These are phyloP conservation scores for Trilocha varians DNA, from an alignment of 2,888 invertebrate genomes.

Conservation along the genomic window DNA sequence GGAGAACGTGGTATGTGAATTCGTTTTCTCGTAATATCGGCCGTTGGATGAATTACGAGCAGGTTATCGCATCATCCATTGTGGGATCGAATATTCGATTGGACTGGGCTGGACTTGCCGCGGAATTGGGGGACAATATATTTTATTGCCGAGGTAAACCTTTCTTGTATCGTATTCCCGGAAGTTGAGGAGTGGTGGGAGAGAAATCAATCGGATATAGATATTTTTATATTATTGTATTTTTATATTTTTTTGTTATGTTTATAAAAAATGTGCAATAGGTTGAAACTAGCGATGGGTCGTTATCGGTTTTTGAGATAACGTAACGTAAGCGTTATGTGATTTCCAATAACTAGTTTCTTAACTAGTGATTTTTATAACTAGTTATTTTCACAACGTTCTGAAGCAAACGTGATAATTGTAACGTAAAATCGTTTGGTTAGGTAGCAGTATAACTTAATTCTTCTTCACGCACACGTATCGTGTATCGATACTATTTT, in stretches of 20 bases:
- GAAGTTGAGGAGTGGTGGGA: background rate
- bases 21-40: slow-evolving; percentile 34
- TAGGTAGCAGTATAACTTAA: too few species aligned
- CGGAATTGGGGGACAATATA: background rate
- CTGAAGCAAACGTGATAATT: too few species aligned
- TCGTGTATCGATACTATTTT: too few species aligned
- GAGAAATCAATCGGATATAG: background rate
- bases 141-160: background rate
- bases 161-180: background rate
- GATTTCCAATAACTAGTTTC: too few species aligned
- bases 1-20: slow-evolving; percentile 50
- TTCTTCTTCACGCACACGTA: too few species aligned
- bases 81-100: slow-evolving; percentile 18
- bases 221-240: background rate
- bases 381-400: too few species aligned
- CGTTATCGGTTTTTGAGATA: too few species aligned
- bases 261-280: too few species aligned
- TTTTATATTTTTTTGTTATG: background rate
- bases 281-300: too few species aligned
- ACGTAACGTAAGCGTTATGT: too few species aligned
- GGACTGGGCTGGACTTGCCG: background rate
- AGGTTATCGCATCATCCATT: slow-evolving; percentile 36
- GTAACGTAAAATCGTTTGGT: too few species aligned
- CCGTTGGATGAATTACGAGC: slow-evolving; percentile 36
- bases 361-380: too few species aligned